These are phyloP conservation scores for Lepidurus packardi DNA, from an alignment of 1,140 invertebrate species.

Conservation along the genomic window DNA sequence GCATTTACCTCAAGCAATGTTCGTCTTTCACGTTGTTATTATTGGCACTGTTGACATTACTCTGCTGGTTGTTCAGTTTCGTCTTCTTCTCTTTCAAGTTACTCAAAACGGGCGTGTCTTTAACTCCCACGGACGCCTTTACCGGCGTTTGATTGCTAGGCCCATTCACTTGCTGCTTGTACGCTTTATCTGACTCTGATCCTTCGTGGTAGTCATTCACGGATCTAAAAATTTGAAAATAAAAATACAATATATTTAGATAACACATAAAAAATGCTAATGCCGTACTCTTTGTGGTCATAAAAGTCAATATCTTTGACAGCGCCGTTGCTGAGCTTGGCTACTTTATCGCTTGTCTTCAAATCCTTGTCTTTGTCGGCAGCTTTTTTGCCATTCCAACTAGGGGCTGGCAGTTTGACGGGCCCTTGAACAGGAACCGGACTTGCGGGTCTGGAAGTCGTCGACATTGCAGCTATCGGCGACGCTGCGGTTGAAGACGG, in stretches of 20 bases:
- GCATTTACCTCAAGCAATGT: constrained; percentile 53
- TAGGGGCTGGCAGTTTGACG: not conserved
- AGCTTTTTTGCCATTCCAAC: constrained; percentile 7
- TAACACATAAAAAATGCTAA: not conserved
- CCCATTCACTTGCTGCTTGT: constrained; percentile 31
- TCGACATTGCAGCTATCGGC: not conserved
- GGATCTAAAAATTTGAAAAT: constrained; percentile 16
- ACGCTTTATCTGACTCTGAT: constrained; percentile 20
- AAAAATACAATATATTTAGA: not conserved
- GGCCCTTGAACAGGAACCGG: constrained; percentile 9
- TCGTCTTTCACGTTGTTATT: constrained; percentile 52
- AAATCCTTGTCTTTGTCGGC: not conserved
- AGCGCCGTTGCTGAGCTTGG: constrained; percentile 9
- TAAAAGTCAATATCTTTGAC: constrained; percentile 4
- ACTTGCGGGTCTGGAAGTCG: not conserved
- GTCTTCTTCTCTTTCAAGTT: constrained; percentile 54
- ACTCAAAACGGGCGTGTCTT: not conserved
- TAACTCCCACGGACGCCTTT: not conserved
- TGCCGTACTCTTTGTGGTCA: constrained; percentile 12
- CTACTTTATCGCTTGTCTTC: not conserved
- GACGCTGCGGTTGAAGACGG: not conserved
- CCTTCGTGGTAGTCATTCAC: constrained; percentile 33
- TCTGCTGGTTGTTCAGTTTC: constrained; percentile 49
- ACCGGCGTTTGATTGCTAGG: constrained; percentile 7
- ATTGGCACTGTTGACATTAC: constrained; percentile 46